phyloP scores from a whole-genome alignment of 2,113 vertebrate species.

The Rhinolophus sinicus region DNA sequence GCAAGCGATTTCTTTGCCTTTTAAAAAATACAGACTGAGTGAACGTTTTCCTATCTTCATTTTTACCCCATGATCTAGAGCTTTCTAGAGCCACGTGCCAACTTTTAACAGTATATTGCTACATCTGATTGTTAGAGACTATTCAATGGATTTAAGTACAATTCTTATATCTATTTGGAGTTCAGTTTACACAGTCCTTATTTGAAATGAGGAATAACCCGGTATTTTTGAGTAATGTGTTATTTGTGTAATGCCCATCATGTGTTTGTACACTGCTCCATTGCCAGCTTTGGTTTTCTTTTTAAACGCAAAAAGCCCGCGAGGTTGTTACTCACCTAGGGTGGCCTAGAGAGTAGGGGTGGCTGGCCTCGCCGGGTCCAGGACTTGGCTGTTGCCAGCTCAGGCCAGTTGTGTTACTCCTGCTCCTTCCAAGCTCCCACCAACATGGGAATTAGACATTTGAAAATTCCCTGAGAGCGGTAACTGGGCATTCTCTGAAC shows the following conservation, averaged over 20 bases:
- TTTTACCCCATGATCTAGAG: background rate
- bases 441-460: background rate
- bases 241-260: background rate
- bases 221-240: background rate
- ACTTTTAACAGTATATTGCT: background rate
- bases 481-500: background rate
- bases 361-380: background rate
- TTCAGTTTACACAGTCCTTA: background rate
- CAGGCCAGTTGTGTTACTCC: background rate
- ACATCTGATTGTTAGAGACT: background rate
- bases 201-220: background rate
- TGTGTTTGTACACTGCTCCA: background rate
- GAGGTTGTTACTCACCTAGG: background rate
- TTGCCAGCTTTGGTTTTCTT: background rate
- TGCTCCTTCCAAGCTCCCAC: background rate
- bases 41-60: background rate
- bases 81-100: background rate
- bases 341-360: background rate
- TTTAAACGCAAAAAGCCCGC: background rate
- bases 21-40: background rate
- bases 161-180: background rate
- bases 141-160: background rate
- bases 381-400: background rate
- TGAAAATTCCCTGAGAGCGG: background rate
- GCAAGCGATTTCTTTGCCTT: background rate